These are phyloP conservation scores for Ernsta delagoae DNA, from an alignment of 2,888 invertebrate genomes.

Conservation along the genomic window DNA sequence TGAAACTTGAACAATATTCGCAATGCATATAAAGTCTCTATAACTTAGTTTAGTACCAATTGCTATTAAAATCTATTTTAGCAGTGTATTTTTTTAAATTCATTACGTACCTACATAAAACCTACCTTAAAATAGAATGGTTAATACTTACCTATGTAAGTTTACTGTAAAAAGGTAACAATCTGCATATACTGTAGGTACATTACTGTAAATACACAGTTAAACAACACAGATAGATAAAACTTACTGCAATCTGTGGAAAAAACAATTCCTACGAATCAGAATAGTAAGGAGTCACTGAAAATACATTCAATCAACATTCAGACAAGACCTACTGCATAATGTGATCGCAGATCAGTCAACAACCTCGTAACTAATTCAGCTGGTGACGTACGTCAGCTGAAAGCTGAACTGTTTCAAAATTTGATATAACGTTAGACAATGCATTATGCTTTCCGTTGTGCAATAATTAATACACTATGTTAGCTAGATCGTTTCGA, in stretches of 20 bases:
- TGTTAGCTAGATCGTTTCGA: conserved; percentile 11
- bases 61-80: too few relatives aligned
- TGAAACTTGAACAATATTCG: too few relatives aligned
- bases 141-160: too few relatives aligned
- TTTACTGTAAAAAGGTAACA: too few relatives aligned
- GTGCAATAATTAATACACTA: conserved; percentile 45
- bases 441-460: conserved; percentile 47
- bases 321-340: conserved; percentile 42
- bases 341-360: conserved; percentile 44
- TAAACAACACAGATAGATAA: background rate
- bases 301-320: conserved; percentile 42
- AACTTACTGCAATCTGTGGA: conserved; percentile 4
- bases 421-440: conserved; percentile 43
- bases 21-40: too few relatives aligned
- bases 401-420: conserved; percentile 46
- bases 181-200: too few relatives aligned
- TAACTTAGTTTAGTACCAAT: too few relatives aligned
- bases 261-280: conserved; percentile 16
- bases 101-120: too few relatives aligned
- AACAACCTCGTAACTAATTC: conserved; percentile 59
- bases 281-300: conserved; percentile 40
- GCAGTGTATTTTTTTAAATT: too few relatives aligned
- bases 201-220: too few relatives aligned
- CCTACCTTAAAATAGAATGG: too few relatives aligned
- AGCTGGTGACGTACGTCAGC: conserved; percentile 48